Conservation (phyloP, 2,113 vertebrate genomes). For the Silurus asotus region DNA sequence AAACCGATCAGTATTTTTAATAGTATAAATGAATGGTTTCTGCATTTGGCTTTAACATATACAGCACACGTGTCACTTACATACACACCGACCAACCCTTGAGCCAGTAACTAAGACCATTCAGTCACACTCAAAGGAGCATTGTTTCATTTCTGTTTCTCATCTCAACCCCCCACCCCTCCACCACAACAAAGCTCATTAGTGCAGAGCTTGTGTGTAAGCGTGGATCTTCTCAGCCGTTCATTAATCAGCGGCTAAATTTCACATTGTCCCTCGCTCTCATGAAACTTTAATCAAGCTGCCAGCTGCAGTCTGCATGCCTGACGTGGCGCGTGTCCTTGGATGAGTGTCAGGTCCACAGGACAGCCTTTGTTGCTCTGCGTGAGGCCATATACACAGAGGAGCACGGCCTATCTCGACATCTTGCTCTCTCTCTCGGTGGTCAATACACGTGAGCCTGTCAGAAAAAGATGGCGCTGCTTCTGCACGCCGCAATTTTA, state of each 20-base stretch:
- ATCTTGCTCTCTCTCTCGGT: background rate
- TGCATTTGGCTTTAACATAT: background rate
- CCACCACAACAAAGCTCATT: slow-evolving; percentile 41
- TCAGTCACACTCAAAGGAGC: slow-evolving; percentile 12
- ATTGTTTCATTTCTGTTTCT: slow-evolving; percentile 12
- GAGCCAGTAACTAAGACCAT: background rate
- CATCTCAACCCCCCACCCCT: background rate
- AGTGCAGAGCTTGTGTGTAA: slow-evolving; percentile 31
- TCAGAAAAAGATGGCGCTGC: background rate
- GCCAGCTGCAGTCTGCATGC: slow-evolving; percentile 51
- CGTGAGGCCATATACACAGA: slow-evolving; percentile 28
- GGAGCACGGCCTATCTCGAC: background rate
- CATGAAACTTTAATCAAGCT: slow-evolving; percentile 56
- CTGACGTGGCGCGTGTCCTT: slow-evolving; percentile 37
- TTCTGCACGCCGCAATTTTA: background rate
- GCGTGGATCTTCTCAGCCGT: slow-evolving; percentile 39
- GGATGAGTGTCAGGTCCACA: slow-evolving; percentile 47
- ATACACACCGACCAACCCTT: background rate
- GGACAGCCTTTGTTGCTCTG: slow-evolving; percentile 39
- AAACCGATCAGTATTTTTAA: too few relatives aligned
- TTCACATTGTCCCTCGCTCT: slow-evolving; percentile 51
- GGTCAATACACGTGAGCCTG: slow-evolving; percentile 6
- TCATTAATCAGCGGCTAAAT: slow-evolving; percentile 52
- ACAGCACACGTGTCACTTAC: background rate
- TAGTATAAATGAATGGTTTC: background rate